These are phyloP conservation scores for Epistrophella euchroma DNA, from an alignment of 2,888 invertebrate species.

Conservation along the genomic window DNA sequence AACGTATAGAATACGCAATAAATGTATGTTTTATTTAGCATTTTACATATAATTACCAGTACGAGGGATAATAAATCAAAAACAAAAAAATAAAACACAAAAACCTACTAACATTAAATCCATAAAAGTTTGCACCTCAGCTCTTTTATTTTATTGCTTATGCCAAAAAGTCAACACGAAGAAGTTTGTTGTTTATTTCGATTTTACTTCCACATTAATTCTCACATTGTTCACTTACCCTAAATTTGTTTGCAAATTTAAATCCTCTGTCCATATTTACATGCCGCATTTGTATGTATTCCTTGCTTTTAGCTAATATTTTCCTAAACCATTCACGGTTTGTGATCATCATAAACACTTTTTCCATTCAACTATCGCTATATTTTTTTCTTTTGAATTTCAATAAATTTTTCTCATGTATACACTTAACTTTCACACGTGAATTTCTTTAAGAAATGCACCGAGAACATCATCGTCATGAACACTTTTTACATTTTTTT, in stretches of 20 bases:
- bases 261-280: constrained; percentile 63
- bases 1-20: too few relatives aligned
- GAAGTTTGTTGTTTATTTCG: background rate
- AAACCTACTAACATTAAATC: too few relatives aligned
- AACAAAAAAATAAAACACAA: too few relatives aligned
- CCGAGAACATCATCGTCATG: constrained; percentile 37
- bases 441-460: constrained; percentile 64
- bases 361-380: constrained; percentile 30
- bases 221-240: constrained; percentile 32
- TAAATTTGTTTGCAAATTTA: constrained; percentile 47
- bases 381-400: constrained; percentile 29
- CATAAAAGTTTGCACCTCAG: background rate
- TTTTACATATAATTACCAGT: too few relatives aligned
- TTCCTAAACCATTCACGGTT: constrained; percentile 33
- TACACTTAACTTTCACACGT: constrained; percentile 68
- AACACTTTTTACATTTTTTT: constrained; percentile 63
- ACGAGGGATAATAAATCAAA: too few relatives aligned
- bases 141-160: background rate
- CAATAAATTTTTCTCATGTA: constrained; percentile 41
- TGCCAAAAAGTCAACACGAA: background rate
- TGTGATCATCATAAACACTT: constrained; percentile 34
- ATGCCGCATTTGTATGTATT: constrained; percentile 61
- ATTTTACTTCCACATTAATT: background rate
- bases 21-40: too few relatives aligned
- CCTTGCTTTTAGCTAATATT: constrained; percentile 40